Evolutionary conservation across 2,888 invertebrate genomes (phyloP).

Genomic region (Phoenoteleia sp.): DNA sequence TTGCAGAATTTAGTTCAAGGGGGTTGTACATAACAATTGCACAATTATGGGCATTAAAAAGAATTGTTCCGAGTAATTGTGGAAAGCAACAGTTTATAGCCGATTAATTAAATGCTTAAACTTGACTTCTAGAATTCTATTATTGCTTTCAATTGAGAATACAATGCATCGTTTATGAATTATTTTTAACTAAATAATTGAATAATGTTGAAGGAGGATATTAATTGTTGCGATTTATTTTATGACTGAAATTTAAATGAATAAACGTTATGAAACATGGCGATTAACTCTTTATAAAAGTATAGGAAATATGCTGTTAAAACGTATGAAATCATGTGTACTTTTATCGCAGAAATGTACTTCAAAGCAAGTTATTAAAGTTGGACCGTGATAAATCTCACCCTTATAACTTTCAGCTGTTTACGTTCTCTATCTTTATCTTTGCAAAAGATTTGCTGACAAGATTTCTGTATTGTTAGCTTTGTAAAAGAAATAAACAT

Average conservation of each 20-base stretch:
- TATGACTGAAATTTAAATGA: background rate
- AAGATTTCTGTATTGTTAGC: no score
- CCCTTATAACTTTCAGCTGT: no score
- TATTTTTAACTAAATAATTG: background rate
- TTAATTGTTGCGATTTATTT: background rate
- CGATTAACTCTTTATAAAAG: no score
- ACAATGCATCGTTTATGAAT: background rate
- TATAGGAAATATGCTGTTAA: no score
- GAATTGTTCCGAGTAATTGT: background rate
- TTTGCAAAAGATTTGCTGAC: no score
- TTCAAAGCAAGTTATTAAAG: no score
- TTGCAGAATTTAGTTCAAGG: background rate
- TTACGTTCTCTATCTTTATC: no score
- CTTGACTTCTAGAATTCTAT: background rate
- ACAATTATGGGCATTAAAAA: background rate
- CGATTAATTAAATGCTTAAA: background rate
- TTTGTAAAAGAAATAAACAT: no score
- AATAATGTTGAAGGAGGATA: background rate
- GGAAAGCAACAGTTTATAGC: background rate
- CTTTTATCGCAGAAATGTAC: no score
- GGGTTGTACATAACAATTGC: background rate
- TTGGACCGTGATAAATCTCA: no score
- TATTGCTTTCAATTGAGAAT: background rate
- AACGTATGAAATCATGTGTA: no score
- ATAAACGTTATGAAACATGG: no score